Conservation (phyloP, 2,113 vertebrate species). For the Scomber japonicus region DNA sequence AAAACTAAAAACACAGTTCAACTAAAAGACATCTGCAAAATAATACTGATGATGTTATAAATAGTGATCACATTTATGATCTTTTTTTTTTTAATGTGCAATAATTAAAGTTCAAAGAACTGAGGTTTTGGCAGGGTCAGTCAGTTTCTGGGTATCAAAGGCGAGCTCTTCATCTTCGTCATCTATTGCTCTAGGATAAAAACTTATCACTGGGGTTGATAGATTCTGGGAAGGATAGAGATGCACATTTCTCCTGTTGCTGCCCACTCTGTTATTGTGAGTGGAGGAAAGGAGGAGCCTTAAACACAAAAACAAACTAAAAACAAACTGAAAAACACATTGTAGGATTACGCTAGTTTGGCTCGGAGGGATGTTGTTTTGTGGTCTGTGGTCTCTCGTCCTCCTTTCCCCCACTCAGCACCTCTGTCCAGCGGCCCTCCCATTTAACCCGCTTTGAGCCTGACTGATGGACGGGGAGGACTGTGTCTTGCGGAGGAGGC, state of each 20-base stretch:
- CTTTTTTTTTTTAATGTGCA: conserved; percentile 69
- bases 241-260: conserved; percentile 1
- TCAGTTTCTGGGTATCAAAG: conserved; percentile 25
- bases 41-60: conserved; percentile 76
- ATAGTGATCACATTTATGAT: conserved; percentile 69
- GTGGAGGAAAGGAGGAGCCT: conserved; percentile 29
- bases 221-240: conserved; percentile 45
- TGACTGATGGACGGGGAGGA: conserved; percentile 96
- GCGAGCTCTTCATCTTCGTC: conserved; percentile 37
- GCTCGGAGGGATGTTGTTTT: conserved; percentile 33
- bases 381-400: conserved; percentile 29
- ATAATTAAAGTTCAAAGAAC: conserved; percentile 54
- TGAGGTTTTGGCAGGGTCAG: conserved; percentile 49
- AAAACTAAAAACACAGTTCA: conserved; percentile 43
- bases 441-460: conserved; percentile 86
- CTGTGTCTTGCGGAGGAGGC: conserved; percentile 92
- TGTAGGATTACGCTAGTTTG: conserved; percentile 44
- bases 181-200: conserved; percentile 72
- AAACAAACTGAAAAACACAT: conserved; percentile 23
- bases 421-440: conserved; percentile 81
- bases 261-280: conserved; percentile 4
- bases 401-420: conserved; percentile 82
- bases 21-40: conserved; percentile 47
- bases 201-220: conserved; percentile 49
- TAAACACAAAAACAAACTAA: conserved; percentile 43